A percentile compares a stretch with the other conserved stretches of the same genome.
Conservation (phyloP, 1,140 invertebrate species). For the Idris sp. region DNA sequence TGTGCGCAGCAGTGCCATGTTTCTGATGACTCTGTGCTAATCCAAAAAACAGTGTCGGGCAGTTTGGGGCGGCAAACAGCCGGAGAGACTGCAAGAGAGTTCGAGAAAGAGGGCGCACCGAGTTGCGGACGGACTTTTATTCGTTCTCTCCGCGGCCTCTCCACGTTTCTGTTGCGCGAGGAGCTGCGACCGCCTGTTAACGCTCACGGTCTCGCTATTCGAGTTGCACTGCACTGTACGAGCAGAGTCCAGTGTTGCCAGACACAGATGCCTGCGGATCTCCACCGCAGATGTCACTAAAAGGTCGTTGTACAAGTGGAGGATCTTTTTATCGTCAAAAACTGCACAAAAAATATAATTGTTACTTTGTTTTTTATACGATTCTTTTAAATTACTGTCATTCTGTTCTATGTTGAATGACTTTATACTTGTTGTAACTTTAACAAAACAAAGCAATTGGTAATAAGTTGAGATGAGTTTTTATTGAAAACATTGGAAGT, state of each 20-base stretch:
- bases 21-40: conserved; percentile 2
- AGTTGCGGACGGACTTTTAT: not conserved
- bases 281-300: not conserved
- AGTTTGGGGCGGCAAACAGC: not conserved
- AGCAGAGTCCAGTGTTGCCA: not conserved
- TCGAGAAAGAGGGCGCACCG: too few relatives aligned
- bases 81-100: conserved; percentile 18
- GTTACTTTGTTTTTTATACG: too few relatives aligned
- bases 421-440: too few relatives aligned
- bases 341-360: too few relatives aligned
- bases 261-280: not conserved
- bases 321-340: too few relatives aligned
- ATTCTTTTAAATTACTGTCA: too few relatives aligned
- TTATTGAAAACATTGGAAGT: too few relatives aligned
- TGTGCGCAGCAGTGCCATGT: conserved; percentile 53
- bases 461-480: too few relatives aligned
- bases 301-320: not conserved
- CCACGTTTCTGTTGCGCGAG: conserved; percentile 15
- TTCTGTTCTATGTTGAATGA: too few relatives aligned
- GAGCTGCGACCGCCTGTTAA: not conserved
- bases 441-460: too few relatives aligned
- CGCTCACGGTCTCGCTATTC: conserved; percentile 8
- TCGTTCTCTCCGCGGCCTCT: conserved; percentile 13
- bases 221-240: conserved; percentile 15
- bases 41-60: too few relatives aligned